Evolutionary conservation across 2,888 invertebrate species (phyloP), one percentile per base, ranked within the genome.

Genomic region (Venustoraphidia nigricollis): DNA sequence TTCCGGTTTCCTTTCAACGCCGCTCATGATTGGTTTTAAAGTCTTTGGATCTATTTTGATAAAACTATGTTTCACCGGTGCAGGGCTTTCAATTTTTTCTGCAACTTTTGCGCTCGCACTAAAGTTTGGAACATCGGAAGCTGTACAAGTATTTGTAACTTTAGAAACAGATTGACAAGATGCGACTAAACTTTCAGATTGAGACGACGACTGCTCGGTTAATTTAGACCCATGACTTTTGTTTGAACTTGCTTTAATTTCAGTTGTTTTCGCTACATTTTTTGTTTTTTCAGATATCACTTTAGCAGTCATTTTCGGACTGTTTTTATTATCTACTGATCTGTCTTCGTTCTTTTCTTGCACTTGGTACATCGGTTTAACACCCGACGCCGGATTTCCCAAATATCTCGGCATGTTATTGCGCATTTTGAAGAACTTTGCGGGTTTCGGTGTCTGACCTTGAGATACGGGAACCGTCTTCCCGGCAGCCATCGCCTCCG

Each of bases 31-130:
- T 0, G 76, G 75, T 49, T 72, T 71, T 17, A 76, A 57, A 0
- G 76, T 76, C 59, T 75, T 75, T 2, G 76, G 76, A 57, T 76
- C 76, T 48, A 76, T 72, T 57, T 75, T 75, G 4, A 67, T 66
- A 14, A 68, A 66, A 35, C 66, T 67, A 49, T 66, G 66, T 47
- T 64, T 65, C 50, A 27, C 27, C 6, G 6, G 27, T 6, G 27
- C 27, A 27, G 42, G 34, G 3, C 27, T 10, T 10, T 42, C 34
- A 11, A 27, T 42, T 42, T 39, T 39, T 14, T 10, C 14, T 10
- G 9, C 11, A 39, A 14, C 40, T 14, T 39, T 39, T n/a, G 14
- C 10, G 10, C 10, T n/a, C 8, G 9, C n/a, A 14, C 14, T 10
- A 39, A 9, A 8, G 10, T 39, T 9, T 10, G 13, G 8, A n/a